Conservation (phyloP, 2,797 vertebrate genomes). For the Brachymystax lenok region DNA sequence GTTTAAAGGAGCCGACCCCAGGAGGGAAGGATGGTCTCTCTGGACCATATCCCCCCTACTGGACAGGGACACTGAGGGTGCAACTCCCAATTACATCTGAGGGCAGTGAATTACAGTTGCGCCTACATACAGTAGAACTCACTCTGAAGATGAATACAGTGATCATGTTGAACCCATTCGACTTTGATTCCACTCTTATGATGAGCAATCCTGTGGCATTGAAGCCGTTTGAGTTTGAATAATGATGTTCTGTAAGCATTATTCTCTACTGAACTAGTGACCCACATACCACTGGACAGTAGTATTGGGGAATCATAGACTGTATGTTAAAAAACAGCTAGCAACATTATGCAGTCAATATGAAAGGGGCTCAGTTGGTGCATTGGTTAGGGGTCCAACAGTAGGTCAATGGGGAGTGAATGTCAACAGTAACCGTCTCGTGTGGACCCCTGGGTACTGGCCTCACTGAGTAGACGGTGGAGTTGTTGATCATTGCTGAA, state of each 20-base stretch:
- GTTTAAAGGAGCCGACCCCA: slow-evolving; percentile 42
- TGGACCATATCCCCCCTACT: neutral
- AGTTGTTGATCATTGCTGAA: neutral
- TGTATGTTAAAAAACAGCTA: neutral
- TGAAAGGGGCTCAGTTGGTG: neutral
- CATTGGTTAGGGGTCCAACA: too few species aligned
- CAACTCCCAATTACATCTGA: slow-evolving; percentile 18
- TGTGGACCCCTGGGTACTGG: neutral
- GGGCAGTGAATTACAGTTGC: neutral
- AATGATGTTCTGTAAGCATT: neutral
- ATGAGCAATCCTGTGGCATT: neutral
- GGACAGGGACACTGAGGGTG: neutral
- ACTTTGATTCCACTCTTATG: neutral
- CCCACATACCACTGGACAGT: neutral
- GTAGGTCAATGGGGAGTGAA: slow-evolving; percentile 67
- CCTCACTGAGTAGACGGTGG: neutral
- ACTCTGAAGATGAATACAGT: too few species aligned
- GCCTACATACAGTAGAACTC: neutral
- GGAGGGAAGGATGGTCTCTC: slow-evolving; percentile 13
- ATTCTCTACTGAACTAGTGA: neutral
- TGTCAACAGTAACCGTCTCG: slow-evolving; percentile 57
- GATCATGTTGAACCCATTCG: neutral
- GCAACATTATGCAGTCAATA: neutral
- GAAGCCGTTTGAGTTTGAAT: neutral
- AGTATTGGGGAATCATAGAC: too few species aligned